Evolutionary conservation across 2,113 vertebrate genomes (phyloP).

Genomic region (Mus spicilegus): DNA sequence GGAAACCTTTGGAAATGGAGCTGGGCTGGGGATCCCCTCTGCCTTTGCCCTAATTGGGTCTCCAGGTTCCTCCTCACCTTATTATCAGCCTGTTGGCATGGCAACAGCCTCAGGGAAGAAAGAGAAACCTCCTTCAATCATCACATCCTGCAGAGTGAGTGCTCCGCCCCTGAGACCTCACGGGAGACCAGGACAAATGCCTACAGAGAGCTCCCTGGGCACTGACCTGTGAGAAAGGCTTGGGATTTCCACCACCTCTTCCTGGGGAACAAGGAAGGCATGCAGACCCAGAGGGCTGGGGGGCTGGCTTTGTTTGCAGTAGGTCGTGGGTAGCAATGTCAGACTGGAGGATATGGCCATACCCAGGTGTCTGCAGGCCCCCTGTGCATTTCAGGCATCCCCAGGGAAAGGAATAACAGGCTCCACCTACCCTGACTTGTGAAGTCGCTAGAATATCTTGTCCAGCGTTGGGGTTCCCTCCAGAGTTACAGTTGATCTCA

Average conservation of each 20-base stretch:
- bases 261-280: neutral
- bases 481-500: neutral
- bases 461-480: neutral
- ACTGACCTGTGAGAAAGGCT: neutral
- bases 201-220: neutral
- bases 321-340: neutral
- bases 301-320: neutral
- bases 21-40: neutral
- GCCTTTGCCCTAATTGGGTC: neutral
- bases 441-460: neutral
- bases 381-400: rapidly evolving
- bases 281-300: neutral
- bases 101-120: constrained; percentile 64
- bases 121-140: constrained; percentile 73
- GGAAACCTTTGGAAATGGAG: neutral
- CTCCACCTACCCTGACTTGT: neutral
- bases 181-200: neutral
- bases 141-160: neutral
- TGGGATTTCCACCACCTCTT: neutral
- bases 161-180: neutral
- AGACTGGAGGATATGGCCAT: neutral
- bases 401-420: too few relatives aligned
- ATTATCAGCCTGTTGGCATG: constrained; percentile 76
- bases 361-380: neutral
- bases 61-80: constrained; percentile 33